These are phyloP conservation scores for Brachyhypopomus occidentalis DNA, from an alignment of 2,113 vertebrate species.

Conservation along the genomic window DNA sequence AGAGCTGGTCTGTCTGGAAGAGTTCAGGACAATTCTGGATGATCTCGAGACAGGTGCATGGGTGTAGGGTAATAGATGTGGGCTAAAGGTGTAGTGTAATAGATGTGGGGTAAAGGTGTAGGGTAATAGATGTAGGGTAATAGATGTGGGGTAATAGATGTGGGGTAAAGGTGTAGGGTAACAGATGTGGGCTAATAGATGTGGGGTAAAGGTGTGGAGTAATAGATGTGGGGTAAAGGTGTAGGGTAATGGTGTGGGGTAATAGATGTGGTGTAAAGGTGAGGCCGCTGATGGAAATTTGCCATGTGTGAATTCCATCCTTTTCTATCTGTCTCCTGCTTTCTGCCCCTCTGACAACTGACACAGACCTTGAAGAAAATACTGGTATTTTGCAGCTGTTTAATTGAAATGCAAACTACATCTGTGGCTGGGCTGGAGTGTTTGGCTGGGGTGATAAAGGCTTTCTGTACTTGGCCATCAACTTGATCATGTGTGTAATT, in stretches of 20 bases:
- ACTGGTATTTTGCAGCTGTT: conserved; percentile 66
- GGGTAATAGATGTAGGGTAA: no score
- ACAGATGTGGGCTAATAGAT: conserved; percentile 18
- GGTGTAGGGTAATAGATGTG: conserved; percentile 26
- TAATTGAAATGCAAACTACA: conserved; percentile 83
- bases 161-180: neutral
- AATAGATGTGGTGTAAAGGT: conserved; percentile 8
- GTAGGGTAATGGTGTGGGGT: no score
- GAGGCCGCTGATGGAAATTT: conserved; percentile 10
- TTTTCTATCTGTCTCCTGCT: conserved; percentile 50
- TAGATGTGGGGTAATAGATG: conserved; percentile 27
- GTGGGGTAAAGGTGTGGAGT: conserved; percentile 3
- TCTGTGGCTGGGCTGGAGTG: conserved; percentile 66
- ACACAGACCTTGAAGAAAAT: conserved; percentile 75
- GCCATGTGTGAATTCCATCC: conserved; percentile 22
- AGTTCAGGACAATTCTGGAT: no score
- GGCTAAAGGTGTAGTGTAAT: neutral
- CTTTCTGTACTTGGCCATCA: conserved; percentile 72
- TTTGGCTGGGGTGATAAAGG: conserved; percentile 70
- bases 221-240: conserved; percentile 7
- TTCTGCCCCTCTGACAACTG: conserved; percentile 54
- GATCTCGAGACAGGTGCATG: neutral
- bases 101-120: conserved; percentile 9
- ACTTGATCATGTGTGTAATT: conserved; percentile 76
- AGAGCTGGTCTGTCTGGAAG: no score